Evolutionary conservation across 2,113 vertebrate genomes (phyloP).

Genomic region (Pionites leucogaster): DNA sequence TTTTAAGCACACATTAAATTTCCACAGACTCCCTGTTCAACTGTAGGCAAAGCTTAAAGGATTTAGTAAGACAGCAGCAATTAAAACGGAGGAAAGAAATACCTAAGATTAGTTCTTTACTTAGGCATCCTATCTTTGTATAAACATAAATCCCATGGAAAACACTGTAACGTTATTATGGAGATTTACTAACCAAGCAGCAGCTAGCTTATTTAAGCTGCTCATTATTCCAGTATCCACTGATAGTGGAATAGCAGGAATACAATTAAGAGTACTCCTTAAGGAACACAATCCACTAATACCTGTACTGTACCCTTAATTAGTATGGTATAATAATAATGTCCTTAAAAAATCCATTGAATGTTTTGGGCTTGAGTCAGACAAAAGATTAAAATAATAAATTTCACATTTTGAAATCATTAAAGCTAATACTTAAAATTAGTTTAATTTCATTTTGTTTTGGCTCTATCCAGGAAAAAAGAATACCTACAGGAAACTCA

Average conservation of each 20-base stretch:
- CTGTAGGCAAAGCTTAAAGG: neutral
- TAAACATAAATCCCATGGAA: neutral
- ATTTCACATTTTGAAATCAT: neutral
- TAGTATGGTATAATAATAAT: neutral
- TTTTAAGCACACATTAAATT: neutral
- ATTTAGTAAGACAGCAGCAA: neutral
- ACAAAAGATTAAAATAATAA: neutral
- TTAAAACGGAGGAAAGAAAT: neutral
- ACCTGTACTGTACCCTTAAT: neutral
- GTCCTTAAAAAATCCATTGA: neutral
- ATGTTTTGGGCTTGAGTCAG: neutral
- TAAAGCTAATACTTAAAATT: neutral
- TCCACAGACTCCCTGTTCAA: neutral
- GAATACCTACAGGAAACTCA: neutral
- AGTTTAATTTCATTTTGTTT: neutral
- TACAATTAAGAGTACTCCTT: neutral
- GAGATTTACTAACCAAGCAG: neutral
- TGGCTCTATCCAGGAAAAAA: neutral
- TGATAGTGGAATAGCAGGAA: neutral
- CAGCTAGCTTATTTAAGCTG: neutral
- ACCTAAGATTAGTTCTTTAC: neutral
- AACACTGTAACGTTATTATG: neutral
- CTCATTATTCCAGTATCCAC: neutral
- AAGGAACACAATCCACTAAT: neutral
- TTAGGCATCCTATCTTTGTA: neutral